Conservation (phyloP, 2,113 vertebrate genomes). For the Cettia cetti region DNA sequence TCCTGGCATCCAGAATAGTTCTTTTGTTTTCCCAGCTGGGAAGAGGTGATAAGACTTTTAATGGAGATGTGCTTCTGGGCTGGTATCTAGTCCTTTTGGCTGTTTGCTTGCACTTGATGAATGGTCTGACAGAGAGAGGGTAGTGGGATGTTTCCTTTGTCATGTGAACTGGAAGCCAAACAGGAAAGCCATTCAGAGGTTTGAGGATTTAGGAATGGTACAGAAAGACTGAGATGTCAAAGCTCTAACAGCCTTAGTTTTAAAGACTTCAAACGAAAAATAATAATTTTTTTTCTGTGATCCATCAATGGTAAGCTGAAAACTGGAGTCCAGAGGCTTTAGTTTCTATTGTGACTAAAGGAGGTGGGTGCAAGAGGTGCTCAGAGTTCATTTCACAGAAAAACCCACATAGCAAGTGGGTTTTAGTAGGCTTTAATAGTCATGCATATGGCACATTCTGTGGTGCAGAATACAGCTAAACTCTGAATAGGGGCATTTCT, state of each 20-base stretch:
- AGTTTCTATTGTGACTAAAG: neutral
- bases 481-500: neutral
- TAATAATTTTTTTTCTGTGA: neutral
- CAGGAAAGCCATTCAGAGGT: neutral
- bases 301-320: neutral
- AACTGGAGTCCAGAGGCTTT: neutral
- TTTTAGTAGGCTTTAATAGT: neutral
- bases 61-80: neutral
- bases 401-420: neutral
- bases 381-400: neutral
- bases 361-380: neutral
- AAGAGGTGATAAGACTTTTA: neutral
- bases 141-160: neutral
- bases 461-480: neutral
- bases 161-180: neutral
- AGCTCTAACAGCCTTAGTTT: neutral
- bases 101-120: neutral
- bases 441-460: neutral
- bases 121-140: neutral
- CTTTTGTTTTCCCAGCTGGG: conserved; percentile 12
- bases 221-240: neutral
- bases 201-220: neutral
- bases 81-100: neutral
- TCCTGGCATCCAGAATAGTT: neutral
- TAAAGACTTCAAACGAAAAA: neutral